A percentile compares a stretch with the other conserved stretches of the same genome.
phyloP scores from a whole-genome alignment of 2,797 vertebrate genomes.

The Schizopygopsis malacanthus region DNA sequence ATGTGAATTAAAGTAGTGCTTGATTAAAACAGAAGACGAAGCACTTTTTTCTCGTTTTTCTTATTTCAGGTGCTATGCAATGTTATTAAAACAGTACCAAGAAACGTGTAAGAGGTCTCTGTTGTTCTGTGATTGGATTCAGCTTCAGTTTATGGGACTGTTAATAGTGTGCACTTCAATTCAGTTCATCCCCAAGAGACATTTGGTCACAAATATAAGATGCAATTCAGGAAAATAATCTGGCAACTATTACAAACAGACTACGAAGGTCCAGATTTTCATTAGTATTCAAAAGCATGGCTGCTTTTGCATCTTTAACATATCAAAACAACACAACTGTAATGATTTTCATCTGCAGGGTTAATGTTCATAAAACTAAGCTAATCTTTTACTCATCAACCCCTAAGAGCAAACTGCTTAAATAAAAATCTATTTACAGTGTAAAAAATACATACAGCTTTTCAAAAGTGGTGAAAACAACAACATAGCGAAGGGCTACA shows the following conservation, averaged over 20 bases:
- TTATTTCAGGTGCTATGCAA: not conserved
- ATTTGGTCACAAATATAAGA: slow-evolving; percentile 44
- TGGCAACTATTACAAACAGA: not conserved
- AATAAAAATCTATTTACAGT: slow-evolving; percentile 58
- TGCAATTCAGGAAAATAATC: not conserved
- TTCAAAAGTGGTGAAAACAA: not conserved
- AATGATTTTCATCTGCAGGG: slow-evolving; percentile 26
- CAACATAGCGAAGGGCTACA: not conserved
- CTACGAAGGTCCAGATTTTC: slow-evolving; percentile 38
- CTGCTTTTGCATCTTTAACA: slow-evolving; percentile 1
- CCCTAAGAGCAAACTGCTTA: slow-evolving; percentile 27
- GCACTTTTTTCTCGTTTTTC: not conserved
- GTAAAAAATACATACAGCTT: slow-evolving; percentile 44
- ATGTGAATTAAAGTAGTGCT: not conserved
- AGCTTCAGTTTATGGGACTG: not conserved
- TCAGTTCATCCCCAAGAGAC: not conserved
- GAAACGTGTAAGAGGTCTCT: not conserved
- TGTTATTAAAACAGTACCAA: not conserved
- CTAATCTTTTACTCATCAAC: slow-evolving; percentile 13
- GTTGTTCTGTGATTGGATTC: slow-evolving; percentile 3
- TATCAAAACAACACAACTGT: slow-evolving; percentile 20
- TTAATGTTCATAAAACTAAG: slow-evolving; percentile 31
- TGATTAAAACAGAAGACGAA: not conserved
- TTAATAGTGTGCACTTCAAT: slow-evolving; percentile 1
- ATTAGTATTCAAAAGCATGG: slow-evolving; percentile 35